Evolutionary conservation across 2,888 invertebrate genomes (phyloP).

Genomic region (Acleris cristana): DNA sequence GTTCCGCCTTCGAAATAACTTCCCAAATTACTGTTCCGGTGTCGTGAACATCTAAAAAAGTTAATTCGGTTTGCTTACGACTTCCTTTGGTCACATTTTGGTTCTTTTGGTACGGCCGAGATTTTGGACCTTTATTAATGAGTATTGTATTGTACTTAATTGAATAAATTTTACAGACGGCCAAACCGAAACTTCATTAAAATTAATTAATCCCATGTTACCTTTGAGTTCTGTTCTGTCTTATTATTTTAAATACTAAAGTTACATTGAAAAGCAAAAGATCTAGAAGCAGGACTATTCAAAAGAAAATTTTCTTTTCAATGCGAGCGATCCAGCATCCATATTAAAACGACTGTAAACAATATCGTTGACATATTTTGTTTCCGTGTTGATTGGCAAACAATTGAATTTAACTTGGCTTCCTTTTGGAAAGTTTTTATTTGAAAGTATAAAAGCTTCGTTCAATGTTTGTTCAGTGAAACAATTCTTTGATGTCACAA

Average conservation of each 20-base stretch:
- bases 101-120: neutral
- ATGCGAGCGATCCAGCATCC: too few species aligned
- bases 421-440: too few species aligned
- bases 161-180: neutral
- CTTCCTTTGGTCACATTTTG: constrained; percentile 9
- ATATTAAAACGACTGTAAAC: too few species aligned
- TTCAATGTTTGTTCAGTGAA: too few species aligned
- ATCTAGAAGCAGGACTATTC: too few species aligned
- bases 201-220: neutral
- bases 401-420: too few species aligned
- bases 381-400: too few species aligned
- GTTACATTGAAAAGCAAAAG: too few species aligned
- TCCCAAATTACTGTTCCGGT: constrained; percentile 12
- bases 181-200: neutral
- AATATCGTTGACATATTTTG: too few species aligned
- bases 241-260: neutral
- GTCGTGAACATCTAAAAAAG: constrained; percentile 3
- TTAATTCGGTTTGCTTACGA: constrained; percentile 13
- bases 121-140: neutral
- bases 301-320: too few species aligned
- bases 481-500: too few species aligned
- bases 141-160: neutral
- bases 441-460: too few species aligned
- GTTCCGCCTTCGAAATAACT: constrained; percentile 12
- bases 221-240: neutral